Conservation (phyloP, 2,797 vertebrate genomes). For the Salarias fasciatus region DNA sequence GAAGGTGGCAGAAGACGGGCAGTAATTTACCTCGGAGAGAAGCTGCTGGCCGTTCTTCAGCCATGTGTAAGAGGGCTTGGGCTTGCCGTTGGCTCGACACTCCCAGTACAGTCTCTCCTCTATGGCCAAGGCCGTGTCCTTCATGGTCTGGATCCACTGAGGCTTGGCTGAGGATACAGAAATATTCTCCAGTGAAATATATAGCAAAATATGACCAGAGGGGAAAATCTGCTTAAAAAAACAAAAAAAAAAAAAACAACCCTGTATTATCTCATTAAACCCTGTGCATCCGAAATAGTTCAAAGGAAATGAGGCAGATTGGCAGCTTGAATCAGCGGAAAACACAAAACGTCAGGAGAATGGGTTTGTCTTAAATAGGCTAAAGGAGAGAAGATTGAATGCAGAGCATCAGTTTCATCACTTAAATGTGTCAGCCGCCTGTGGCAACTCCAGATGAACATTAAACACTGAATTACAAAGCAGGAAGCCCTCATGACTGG, state of each 20-base stretch:
- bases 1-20: constrained; percentile 43
- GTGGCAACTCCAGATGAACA: constrained; percentile 62
- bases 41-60: constrained; percentile 91
- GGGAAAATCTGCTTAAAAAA: constrained; percentile 40
- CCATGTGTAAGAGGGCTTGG: constrained; percentile 94
- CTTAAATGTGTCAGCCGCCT: constrained; percentile 62
- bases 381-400: constrained; percentile 30
- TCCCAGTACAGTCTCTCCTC: constrained; percentile 92
- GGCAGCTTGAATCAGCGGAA: constrained; percentile 46
- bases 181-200: constrained; percentile 53
- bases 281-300: constrained; percentile 47
- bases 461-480: constrained; percentile 41
- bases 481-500: constrained; percentile 23
- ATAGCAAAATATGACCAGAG: constrained; percentile 20
- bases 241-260: too few relatives aligned
- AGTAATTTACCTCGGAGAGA: constrained; percentile 83
- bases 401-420: constrained; percentile 59
- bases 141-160: constrained; percentile 92
- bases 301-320: constrained; percentile 37
- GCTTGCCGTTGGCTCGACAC: constrained; percentile 92
- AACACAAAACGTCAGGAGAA: constrained; percentile 12
- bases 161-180: constrained; percentile 88
- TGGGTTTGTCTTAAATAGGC: constrained; percentile 41
- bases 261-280: constrained; percentile 43
- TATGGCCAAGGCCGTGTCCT: constrained; percentile 87